Evolutionary conservation across 1,140 invertebrate genomes (phyloP).

Genomic region (Asobara japonica): DNA sequence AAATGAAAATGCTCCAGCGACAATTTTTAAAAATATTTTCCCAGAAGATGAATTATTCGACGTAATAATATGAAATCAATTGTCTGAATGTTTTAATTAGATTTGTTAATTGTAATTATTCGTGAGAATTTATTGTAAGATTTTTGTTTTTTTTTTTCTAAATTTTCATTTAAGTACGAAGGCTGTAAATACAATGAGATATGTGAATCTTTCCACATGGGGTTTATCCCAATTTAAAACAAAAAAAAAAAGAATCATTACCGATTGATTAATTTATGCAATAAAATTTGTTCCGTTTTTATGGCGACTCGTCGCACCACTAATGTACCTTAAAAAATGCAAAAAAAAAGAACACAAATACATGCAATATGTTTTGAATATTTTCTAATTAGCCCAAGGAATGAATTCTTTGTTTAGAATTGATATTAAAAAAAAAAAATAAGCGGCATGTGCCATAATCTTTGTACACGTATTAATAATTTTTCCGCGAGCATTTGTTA

Average conservation of each 20-base stretch:
- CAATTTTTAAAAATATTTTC: conserved; percentile 21
- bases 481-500: conserved; percentile 9
- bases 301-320: conserved; percentile 43
- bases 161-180: background rate
- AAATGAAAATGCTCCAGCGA: background rate
- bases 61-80: background rate
- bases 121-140: conserved; percentile 5
- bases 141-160: background rate
- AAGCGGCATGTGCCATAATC: conserved; percentile 62
- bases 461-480: conserved; percentile 36
- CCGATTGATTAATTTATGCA: background rate
- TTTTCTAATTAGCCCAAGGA: conserved; percentile 27
- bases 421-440: conserved; percentile 41
- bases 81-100: background rate
- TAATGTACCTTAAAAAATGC: conserved; percentile 50
- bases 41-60: conserved; percentile 7
- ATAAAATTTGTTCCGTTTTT: conserved; percentile 4
- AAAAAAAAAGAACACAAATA: conserved; percentile 21
- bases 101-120: too few relatives aligned
- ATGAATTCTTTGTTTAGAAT: conserved; percentile 56
- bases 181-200: conserved; percentile 9
- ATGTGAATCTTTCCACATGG: background rate
- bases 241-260: background rate
- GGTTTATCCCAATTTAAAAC: background rate
- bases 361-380: conserved; percentile 10